Percentiles rank a stretch among this genome's conserved stretches.
Evolutionary conservation across 1,140 invertebrate species (phyloP).

Genomic region (Conopomorpha cramerella): DNA sequence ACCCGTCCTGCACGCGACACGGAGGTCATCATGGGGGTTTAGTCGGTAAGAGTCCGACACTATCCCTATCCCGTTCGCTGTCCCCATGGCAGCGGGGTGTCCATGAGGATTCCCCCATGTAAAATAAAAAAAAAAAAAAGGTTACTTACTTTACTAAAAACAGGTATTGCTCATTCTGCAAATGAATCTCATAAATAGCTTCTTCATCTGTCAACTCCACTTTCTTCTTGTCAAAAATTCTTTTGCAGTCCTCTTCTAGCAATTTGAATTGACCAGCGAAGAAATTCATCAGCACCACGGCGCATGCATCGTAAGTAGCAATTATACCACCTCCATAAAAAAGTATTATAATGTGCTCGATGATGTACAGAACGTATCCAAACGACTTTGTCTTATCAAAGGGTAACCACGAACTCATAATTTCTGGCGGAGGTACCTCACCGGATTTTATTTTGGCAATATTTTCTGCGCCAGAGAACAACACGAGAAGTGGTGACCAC

Average conservation of each 20-base stretch:
- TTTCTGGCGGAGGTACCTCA: conserved; percentile 31
- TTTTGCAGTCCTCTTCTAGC: conserved; percentile 21
- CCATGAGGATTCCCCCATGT: no score
- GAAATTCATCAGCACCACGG: conserved; percentile 35
- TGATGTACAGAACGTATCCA: conserved; percentile 20
- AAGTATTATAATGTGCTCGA: conserved; percentile 24
- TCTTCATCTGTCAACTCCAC: conserved; percentile 12
- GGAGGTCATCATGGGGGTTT: no score
- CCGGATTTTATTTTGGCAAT: conserved; percentile 11
- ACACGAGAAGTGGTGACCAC: conserved; percentile 25
- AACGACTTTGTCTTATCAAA: conserved; percentile 20
- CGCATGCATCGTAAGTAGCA: conserved; percentile 33
- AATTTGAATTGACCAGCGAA: conserved; percentile 34
- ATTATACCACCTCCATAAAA: conserved; percentile 36
- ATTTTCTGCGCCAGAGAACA: conserved; percentile 15
- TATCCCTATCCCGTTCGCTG: no score
- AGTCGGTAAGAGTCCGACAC: no score
- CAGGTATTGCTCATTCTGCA: no score
- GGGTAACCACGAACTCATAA: conserved; percentile 17
- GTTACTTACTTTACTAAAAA: conserved; percentile 28
- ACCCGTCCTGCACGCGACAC: no score
- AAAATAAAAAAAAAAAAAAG: no score
- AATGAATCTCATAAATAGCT: conserved; percentile 18
- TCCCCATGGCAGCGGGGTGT: no score
- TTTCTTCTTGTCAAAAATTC: conserved; percentile 18